Conservation (phyloP, 2,888 invertebrate genomes). For the Andrena haemorrhoa region DNA sequence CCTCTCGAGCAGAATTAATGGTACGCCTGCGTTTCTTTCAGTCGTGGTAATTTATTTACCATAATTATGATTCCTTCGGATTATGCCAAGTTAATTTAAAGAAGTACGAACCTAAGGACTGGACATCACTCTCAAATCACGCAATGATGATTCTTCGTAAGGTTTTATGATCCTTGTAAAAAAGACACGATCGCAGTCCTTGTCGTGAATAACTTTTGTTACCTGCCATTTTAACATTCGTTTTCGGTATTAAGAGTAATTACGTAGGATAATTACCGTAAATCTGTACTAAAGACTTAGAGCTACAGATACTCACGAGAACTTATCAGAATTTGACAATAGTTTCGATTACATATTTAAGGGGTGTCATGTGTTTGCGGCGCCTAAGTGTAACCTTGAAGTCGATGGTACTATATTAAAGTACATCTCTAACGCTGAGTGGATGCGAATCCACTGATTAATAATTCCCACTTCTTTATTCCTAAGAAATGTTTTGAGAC, state of each 20-base stretch:
- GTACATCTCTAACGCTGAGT: slow-evolving; percentile 12
- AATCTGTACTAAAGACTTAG: slow-evolving; percentile 53
- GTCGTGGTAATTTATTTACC: slow-evolving; percentile 42
- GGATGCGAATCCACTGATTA: slow-evolving; percentile 37
- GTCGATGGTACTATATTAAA: slow-evolving; percentile 33
- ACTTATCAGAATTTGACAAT: slow-evolving; percentile 57
- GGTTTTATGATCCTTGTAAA: slow-evolving; percentile 50
- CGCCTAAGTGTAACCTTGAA: slow-evolving; percentile 22
- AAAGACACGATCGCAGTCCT: slow-evolving; percentile 79
- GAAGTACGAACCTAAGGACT: slow-evolving; percentile 3
- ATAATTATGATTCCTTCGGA: slow-evolving; percentile 43
- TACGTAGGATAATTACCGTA: slow-evolving; percentile 60
- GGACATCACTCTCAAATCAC: slow-evolving; percentile 12
- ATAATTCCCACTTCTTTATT: slow-evolving; percentile 27
- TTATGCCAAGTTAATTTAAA: slow-evolving; percentile 49
- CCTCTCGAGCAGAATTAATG: slow-evolving; percentile 36
- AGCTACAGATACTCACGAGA: slow-evolving; percentile 36
- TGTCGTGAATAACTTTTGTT: slow-evolving; percentile 72
- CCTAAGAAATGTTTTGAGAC: slow-evolving; percentile 39
- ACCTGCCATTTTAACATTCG: slow-evolving; percentile 29
- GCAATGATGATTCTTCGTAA: slow-evolving; percentile 30
- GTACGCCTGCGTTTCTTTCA: slow-evolving; percentile 50
- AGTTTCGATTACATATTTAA: slow-evolving; percentile 59
- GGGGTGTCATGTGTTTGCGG: slow-evolving; percentile 43
- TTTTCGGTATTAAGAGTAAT: slow-evolving; percentile 51